phyloP scores from a whole-genome alignment of 1,140 invertebrate genomes.

The Eubasilissa regina region DNA sequence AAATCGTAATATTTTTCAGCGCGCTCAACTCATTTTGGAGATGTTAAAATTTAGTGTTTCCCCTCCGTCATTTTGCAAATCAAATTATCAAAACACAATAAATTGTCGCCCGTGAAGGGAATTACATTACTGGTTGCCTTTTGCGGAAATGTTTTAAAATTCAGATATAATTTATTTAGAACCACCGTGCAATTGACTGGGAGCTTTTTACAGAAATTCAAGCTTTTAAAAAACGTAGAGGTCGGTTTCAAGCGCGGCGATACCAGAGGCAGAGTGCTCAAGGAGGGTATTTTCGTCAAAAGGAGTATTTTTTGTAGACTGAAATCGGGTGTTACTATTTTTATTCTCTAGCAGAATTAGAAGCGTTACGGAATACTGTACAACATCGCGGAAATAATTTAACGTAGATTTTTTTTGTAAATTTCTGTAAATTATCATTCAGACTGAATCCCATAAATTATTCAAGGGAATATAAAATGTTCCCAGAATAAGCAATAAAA shows the following conservation, averaged over 20 bases:
- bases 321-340: too few relatives aligned
- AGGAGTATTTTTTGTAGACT: too few relatives aligned
- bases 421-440: too few relatives aligned
- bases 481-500: too few relatives aligned
- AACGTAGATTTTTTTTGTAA: too few relatives aligned
- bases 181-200: background rate
- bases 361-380: too few relatives aligned
- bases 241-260: background rate
- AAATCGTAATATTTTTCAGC: too few relatives aligned
- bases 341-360: too few relatives aligned
- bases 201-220: background rate
- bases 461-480: too few relatives aligned
- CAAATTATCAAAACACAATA: background rate
- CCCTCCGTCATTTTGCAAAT: background rate
- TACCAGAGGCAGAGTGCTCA: slow-evolving; percentile 6
- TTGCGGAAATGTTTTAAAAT: background rate
- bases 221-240: slow-evolving; percentile 1
- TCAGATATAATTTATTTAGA: slow-evolving; percentile 21
- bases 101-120: background rate
- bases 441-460: too few relatives aligned
- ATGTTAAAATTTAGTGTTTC: background rate
- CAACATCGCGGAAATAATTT: too few relatives aligned
- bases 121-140: background rate
- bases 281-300: background rate
- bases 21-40: background rate